phyloP scores from a whole-genome alignment of 2,888 invertebrate genomes.

The Drosophila setosimentum region DNA sequence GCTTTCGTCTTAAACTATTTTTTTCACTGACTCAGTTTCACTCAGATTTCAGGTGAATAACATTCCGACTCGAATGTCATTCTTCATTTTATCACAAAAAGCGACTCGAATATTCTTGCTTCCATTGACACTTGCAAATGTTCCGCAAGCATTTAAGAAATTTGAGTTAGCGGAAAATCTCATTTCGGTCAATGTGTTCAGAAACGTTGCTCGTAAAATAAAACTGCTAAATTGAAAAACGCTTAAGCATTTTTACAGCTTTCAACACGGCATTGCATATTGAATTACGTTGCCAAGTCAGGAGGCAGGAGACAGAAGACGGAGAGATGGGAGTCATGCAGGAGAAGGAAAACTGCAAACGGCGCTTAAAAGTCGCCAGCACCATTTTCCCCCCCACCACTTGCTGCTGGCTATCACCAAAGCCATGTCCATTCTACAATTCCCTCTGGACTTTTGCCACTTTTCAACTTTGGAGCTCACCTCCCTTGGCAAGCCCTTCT shows the following conservation, averaged over 20 bases:
- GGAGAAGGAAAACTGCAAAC: conserved; percentile 54
- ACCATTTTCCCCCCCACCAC: conserved; percentile 11
- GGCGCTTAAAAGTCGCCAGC: conserved; percentile 52
- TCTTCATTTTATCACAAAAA: neutral
- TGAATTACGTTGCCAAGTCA: conserved; percentile 68
- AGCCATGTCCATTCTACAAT: conserved; percentile 48
- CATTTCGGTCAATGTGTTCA: conserved; percentile 57
- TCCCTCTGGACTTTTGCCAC: conserved; percentile 60
- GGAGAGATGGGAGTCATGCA: conserved; percentile 14
- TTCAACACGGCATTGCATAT: conserved; percentile 75
- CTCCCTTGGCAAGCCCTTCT: conserved; percentile 10
- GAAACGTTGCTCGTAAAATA: conserved; percentile 58
- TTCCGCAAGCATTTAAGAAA: conserved; percentile 59
- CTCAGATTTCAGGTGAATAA: conserved; percentile 8
- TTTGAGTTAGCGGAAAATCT: conserved; percentile 70
- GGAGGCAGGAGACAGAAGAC: conserved; percentile 11
- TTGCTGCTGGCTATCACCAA: conserved; percentile 36
- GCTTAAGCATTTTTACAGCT: conserved; percentile 80
- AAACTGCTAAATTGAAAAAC: conserved; percentile 79
- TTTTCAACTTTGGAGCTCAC: conserved; percentile 59
- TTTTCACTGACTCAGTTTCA: neutral
- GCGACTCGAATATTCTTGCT: conserved; percentile 1
- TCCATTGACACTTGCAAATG: conserved; percentile 48
- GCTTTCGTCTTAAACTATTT: neutral
- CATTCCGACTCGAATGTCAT: conserved; percentile 9